Evolutionary conservation across 2,797 vertebrate species (phyloP).

Genomic region (Meda fulgida): DNA sequence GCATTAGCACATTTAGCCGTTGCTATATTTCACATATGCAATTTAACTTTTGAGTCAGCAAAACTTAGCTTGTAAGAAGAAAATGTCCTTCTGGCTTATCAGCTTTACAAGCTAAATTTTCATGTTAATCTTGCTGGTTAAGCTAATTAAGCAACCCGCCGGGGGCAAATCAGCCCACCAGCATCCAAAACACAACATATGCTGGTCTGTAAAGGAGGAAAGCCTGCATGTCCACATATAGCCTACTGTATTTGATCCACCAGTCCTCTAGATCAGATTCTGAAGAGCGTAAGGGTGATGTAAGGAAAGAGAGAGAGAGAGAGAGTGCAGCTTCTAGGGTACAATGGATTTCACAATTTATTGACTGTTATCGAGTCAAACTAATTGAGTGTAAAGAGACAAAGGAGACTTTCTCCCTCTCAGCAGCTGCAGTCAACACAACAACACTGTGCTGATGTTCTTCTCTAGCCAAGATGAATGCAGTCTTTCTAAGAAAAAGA

Average conservation of each 20-base stretch:
- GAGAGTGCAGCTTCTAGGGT: conserved; percentile 10
- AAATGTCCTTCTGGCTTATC: neutral
- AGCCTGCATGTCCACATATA: neutral
- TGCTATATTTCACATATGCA: neutral
- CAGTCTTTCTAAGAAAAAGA: conserved; percentile 21
- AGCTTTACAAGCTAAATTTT: neutral
- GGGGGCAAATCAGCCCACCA: neutral
- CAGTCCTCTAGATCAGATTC: conserved; percentile 21
- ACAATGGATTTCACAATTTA: conserved; percentile 35
- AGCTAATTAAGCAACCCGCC: neutral
- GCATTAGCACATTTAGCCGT: neutral
- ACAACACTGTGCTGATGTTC: conserved; percentile 23
- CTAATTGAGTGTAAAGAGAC: conserved; percentile 46
- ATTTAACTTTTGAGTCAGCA: neutral
- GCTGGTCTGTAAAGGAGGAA: neutral
- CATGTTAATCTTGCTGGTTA: neutral
- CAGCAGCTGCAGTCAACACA: conserved; percentile 55
- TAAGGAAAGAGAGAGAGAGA: neutral
- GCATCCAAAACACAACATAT: conserved; percentile 12
- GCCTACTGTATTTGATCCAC: neutral
- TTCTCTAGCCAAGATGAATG: conserved; percentile 1
- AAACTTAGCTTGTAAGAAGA: neutral
- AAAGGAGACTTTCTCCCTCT: conserved; percentile 53
- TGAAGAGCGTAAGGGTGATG: neutral
- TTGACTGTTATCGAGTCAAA: conserved; percentile 40